Percentiles rank a stretch among this genome's conserved stretches.
Evolutionary conservation across 2,113 vertebrate genomes (phyloP).

Genomic region (Lasiurus borealis): DNA sequence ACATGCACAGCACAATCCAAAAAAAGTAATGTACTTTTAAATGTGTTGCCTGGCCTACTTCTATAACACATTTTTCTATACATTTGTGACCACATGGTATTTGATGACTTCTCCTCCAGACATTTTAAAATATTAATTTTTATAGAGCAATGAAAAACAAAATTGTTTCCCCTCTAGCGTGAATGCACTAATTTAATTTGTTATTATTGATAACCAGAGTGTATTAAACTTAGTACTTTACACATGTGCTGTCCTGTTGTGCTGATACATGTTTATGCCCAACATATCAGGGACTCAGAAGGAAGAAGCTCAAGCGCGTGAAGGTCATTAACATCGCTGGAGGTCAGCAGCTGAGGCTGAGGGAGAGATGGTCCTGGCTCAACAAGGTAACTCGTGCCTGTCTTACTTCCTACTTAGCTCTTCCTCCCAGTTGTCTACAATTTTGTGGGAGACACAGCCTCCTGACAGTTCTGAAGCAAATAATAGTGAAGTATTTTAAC

Average conservation of each 20-base stretch:
- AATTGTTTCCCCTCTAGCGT: not conserved
- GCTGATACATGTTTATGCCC: not conserved
- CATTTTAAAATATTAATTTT: constrained; percentile 21
- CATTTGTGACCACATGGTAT: not conserved
- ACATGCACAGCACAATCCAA: not conserved
- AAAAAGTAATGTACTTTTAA: not conserved
- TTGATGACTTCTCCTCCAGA: not conserved
- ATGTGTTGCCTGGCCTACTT: not conserved
- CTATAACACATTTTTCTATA: not conserved
- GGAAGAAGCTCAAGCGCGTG: not conserved
- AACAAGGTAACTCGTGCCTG: not conserved
- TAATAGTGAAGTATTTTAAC: too few relatives aligned
- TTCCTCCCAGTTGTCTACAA: too few relatives aligned
- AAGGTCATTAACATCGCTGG: not conserved
- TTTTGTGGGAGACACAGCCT: too few relatives aligned
- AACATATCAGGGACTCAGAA: not conserved
- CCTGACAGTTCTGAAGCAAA: too few relatives aligned
- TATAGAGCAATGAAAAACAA: not conserved
- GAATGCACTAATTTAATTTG: not conserved
- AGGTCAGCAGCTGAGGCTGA: not conserved
- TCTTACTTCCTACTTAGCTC: not conserved
- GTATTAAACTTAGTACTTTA: not conserved
- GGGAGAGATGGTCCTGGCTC: not conserved
- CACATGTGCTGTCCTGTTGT: not conserved
- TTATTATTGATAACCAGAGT: not conserved